Percentiles rank a stretch among this genome's conserved stretches.
phyloP scores from a whole-genome alignment of 2,888 invertebrate species.

The Schizotus pectinicornis region DNA sequence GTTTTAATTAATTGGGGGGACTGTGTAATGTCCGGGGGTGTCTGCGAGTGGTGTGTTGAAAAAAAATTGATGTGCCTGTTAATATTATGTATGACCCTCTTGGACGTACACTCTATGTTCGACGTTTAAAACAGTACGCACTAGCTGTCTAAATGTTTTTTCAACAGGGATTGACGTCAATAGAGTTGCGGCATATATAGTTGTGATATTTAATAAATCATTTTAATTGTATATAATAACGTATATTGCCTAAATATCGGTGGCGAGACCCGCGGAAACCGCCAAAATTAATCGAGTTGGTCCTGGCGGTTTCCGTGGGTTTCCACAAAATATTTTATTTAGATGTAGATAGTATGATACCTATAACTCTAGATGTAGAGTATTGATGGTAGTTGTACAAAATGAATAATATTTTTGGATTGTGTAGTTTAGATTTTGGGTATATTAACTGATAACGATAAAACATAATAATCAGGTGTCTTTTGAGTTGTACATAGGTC shows the following conservation, averaged over 20 bases:
- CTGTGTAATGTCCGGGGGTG: slow-evolving; percentile 7
- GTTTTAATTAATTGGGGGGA: slow-evolving; percentile 1
- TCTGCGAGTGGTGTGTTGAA: slow-evolving; percentile 14
- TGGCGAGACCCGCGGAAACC: slow-evolving; percentile 26
- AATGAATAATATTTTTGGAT: slow-evolving; percentile 58
- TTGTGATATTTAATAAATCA: slow-evolving; percentile 52
- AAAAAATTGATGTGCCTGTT: slow-evolving; percentile 51
- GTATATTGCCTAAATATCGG: slow-evolving; percentile 26
- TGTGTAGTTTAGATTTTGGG: slow-evolving; percentile 54
- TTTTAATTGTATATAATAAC: slow-evolving; percentile 45
- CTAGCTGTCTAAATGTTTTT: slow-evolving; percentile 46
- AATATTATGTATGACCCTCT: slow-evolving; percentile 44
- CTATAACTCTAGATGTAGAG: slow-evolving; percentile 52
- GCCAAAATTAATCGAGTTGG: slow-evolving; percentile 10
- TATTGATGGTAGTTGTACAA: slow-evolving; percentile 54
- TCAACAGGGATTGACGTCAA: slow-evolving; percentile 48
- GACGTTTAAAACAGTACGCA: slow-evolving; percentile 45
- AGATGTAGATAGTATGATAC: slow-evolving; percentile 48
- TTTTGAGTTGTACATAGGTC: slow-evolving; percentile 34
- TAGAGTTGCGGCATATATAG: slow-evolving; percentile 52
- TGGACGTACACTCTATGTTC: slow-evolving; percentile 47
- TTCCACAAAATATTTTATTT: slow-evolving; percentile 35
- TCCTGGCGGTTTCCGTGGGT: slow-evolving; percentile 29
- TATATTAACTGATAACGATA: slow-evolving; percentile 40
- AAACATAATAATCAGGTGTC: slow-evolving; percentile 49